phyloP scores from a whole-genome alignment of 2,888 invertebrate species.

The Venustoraphidia nigricollis region DNA sequence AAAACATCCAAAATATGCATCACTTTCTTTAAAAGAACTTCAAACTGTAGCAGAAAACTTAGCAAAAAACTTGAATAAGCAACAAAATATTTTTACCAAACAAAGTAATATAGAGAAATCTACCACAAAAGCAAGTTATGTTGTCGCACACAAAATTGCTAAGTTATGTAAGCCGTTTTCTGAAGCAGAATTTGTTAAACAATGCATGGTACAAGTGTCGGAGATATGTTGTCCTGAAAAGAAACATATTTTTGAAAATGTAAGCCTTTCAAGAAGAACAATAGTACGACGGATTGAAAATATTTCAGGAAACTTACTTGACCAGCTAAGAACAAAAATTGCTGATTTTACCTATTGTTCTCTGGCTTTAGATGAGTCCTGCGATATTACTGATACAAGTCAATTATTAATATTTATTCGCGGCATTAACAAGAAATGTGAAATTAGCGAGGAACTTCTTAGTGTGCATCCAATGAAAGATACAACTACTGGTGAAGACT shows the following conservation, averaged over 20 bases:
- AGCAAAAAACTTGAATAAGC: conserved; percentile 3
- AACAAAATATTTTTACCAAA: conserved; percentile 6
- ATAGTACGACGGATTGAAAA: conserved; percentile 8
- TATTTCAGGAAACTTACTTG: conserved; percentile 7
- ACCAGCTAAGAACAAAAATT: conserved; percentile 8
- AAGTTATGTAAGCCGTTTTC: conserved; percentile 7
- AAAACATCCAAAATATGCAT: conserved; percentile 6
- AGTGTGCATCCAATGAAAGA: conserved; percentile 7
- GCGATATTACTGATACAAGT: conserved; percentile 9
- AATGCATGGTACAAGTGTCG: conserved; percentile 9
- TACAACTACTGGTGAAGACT: conserved; percentile 8
- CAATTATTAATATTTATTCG: conserved; percentile 9
- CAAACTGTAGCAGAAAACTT: conserved; percentile 5
- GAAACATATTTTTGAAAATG: conserved; percentile 11
- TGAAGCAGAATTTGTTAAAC: conserved; percentile 9
- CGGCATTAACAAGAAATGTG: conserved; percentile 8
- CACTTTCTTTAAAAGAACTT: conserved; percentile 5
- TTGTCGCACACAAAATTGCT: conserved; percentile 10
- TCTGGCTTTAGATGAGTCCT: conserved; percentile 8
- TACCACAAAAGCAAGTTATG: conserved; percentile 9
- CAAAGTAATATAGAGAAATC: conserved; percentile 6
- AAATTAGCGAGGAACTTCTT: conserved; percentile 9
- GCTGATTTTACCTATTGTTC: conserved; percentile 8
- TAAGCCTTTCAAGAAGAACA: conserved; percentile 13
- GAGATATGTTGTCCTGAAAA: conserved; percentile 11